phyloP scores from a whole-genome alignment of 2,113 vertebrate genomes.

The Corapipo altera region DNA sequence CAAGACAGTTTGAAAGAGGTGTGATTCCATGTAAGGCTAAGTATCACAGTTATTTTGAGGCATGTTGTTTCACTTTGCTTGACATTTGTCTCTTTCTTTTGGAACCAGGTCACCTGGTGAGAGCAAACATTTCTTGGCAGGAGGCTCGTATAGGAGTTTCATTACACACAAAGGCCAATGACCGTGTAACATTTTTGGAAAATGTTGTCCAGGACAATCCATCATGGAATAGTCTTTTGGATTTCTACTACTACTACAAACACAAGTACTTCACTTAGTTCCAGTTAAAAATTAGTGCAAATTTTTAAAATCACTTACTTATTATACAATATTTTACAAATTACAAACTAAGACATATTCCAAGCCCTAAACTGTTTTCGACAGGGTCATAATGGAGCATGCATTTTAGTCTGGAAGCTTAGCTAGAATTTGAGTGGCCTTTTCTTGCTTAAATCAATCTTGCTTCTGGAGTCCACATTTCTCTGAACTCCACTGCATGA shows the following conservation, averaged over 20 bases:
- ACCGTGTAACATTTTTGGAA: neutral
- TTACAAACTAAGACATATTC: neutral
- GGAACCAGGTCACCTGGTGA: conserved; percentile 15
- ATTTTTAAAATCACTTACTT: neutral
- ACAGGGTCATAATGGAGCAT: neutral
- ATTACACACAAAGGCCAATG: conserved; percentile 48
- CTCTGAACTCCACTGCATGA: neutral
- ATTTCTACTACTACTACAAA: neutral
- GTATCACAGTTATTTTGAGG: conserved; percentile 29
- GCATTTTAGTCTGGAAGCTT: neutral
- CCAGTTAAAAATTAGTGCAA: neutral
- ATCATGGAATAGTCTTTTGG: neutral
- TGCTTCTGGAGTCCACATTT: neutral
- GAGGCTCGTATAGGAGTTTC: neutral
- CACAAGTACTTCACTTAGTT: neutral
- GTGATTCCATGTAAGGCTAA: neutral
- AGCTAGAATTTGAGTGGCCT: neutral
- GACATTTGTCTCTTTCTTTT: conserved; percentile 46
- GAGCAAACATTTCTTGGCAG: conserved; percentile 34
- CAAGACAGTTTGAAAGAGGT: neutral
- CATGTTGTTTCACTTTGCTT: neutral
- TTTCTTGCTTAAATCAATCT: neutral
- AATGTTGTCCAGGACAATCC: neutral
- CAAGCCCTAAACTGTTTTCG: neutral
- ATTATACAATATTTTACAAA: neutral